Evolutionary conservation across 2,113 vertebrate genomes (phyloP), one percentile per base, ranked within the genome.

Genomic region (Haemorhous mexicanus): DNA sequence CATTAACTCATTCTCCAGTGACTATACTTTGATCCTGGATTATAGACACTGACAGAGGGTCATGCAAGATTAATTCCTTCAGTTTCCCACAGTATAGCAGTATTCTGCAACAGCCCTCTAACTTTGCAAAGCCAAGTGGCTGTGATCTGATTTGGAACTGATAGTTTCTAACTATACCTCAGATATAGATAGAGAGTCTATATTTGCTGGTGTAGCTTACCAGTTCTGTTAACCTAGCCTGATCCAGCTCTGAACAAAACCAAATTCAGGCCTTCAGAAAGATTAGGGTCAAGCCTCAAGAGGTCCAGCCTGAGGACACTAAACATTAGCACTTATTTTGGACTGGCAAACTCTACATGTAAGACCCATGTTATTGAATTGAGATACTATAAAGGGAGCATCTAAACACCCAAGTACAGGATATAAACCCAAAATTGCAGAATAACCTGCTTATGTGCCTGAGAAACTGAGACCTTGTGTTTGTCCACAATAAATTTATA

Each of bases 11-110:
- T 55, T 78, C 37, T 59, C 9, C 16, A 37, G 13, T 27, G 43
- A 7, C 10, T 75, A 1, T 50, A 13, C 24, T 63, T 59, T 63
- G 47, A 79, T 72, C 9, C 4, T 0, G 0, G 16, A 9, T 3
- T 50, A 39, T 14, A 55, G 47, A 67, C 62, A 24, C 18, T 33
- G 50, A 32, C 15, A 75, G 30, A 28, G 10, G 67, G 9, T 7
- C 24, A 26, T 32, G 23, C 64, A 69, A 75, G 62, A 87, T 53
- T 8, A 66, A 50, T 50, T 84, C 13, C 56, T 33, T 70, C 44
- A 13, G 22, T 47, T 80, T 77, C 32, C 49, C 59, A 68, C 30
- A 19, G 39, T 16, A 16, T 18, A 53, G 39, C 35, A 74, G 21
- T 23, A 24, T 75, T 67, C 32, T 89, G 46, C 52, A 89, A 3